phyloP scores from a whole-genome alignment of 2,888 invertebrate genomes.

The Tetrapedia diversipes region DNA sequence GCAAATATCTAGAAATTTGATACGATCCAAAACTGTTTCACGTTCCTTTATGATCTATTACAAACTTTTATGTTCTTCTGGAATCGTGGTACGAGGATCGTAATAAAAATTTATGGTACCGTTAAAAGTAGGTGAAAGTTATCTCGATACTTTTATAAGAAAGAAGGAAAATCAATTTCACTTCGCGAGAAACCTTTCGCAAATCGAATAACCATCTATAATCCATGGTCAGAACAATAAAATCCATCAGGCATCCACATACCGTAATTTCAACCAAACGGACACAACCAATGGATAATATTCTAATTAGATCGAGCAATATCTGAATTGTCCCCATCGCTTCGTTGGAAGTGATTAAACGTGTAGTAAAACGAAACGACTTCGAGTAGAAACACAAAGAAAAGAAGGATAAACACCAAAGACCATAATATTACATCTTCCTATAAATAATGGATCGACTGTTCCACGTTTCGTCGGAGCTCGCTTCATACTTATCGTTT shows the following conservation, averaged over 20 bases:
- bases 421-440: too few relatives aligned
- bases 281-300: too few relatives aligned
- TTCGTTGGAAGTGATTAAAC: too few relatives aligned
- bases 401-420: too few relatives aligned
- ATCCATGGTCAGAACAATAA: not conserved
- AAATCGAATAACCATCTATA: not conserved
- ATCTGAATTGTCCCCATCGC: too few relatives aligned
- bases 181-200: not conserved
- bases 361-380: too few relatives aligned
- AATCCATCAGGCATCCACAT: too few relatives aligned
- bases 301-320: too few relatives aligned
- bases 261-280: too few relatives aligned
- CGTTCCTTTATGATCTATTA: not conserved
- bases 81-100: not conserved
- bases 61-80: not conserved
- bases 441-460: too few relatives aligned
- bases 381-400: too few relatives aligned
- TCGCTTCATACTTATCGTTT: not conserved
- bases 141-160: not conserved
- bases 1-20: not conserved
- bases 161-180: conserved; percentile 7
- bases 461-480: too few relatives aligned
- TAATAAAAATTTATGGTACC: conserved; percentile 9
- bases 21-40: not conserved
- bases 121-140: conserved; percentile 5